Evolutionary conservation across 2,888 invertebrate species (phyloP).

Genomic region (Pachliopta kotzebuea): DNA sequence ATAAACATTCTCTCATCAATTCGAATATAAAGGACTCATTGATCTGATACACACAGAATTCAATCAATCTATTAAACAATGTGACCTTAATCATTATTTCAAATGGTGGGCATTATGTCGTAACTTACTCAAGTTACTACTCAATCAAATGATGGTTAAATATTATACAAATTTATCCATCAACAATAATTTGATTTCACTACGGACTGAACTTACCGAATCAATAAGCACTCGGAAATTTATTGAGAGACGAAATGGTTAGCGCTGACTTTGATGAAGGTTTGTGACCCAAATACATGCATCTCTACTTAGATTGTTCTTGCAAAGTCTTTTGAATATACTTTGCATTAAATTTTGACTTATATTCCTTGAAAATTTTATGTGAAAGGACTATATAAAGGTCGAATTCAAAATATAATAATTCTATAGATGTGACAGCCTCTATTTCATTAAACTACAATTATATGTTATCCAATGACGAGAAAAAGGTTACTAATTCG

Average conservation of each 20-base stretch:
- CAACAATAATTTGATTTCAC: constrained; percentile 11
- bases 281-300: constrained; percentile 17
- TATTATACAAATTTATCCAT: not conserved
- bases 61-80: too few relatives aligned
- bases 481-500: too few relatives aligned
- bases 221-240: constrained; percentile 6
- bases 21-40: too few relatives aligned
- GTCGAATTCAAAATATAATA: not conserved
- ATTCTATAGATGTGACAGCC: too few relatives aligned
- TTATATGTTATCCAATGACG: too few relatives aligned
- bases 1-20: too few relatives aligned
- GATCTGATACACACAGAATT: too few relatives aligned
- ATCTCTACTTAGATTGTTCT: constrained; percentile 11
- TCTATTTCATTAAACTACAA: too few relatives aligned
- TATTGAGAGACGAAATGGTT: constrained; percentile 11
- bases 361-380: not conserved
- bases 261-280: constrained; percentile 19
- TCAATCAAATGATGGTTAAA: not conserved
- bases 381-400: not conserved
- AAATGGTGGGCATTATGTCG: too few relatives aligned
- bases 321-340: constrained; percentile 2
- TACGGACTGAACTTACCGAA: constrained; percentile 11
- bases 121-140: not conserved
- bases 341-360: not conserved
- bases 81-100: too few relatives aligned